Conservation (phyloP, 2,797 vertebrate species). For the Sebastes baramenuke region DNA sequence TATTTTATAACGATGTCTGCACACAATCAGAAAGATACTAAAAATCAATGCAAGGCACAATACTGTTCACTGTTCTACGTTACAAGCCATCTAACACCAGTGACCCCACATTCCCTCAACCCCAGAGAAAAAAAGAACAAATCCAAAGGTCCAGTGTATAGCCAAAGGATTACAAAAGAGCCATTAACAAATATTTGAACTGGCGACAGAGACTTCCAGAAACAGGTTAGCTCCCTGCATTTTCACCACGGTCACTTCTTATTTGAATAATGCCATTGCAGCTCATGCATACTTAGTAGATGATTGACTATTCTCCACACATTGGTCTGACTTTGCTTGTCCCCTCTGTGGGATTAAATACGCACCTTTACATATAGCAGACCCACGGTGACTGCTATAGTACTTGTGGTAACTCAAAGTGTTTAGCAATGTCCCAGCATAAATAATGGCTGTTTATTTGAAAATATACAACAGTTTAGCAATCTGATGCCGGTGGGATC, state of each 20-base stretch:
- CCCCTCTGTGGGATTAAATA: slow-evolving; percentile 18
- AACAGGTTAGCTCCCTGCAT: slow-evolving; percentile 34
- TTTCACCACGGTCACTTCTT: slow-evolving; percentile 28
- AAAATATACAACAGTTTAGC: neutral
- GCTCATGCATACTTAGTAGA: slow-evolving; percentile 40
- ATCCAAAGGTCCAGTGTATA: neutral
- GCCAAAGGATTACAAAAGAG: slow-evolving; percentile 10
- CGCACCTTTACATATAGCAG: neutral
- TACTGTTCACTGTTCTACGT: neutral
- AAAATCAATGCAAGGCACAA: neutral
- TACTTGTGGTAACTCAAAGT: neutral
- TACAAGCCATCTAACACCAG: neutral
- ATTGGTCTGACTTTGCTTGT: slow-evolving; percentile 12
- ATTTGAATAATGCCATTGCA: slow-evolving; percentile 57
- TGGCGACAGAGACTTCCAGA: slow-evolving; percentile 28
- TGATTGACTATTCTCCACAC: slow-evolving; percentile 22
- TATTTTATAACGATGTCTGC: neutral
- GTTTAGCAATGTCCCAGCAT: neutral
- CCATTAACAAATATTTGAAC: slow-evolving; percentile 45
- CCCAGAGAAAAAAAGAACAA: neutral
- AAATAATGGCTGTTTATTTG: neutral
- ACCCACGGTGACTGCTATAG: neutral
- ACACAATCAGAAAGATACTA: neutral
- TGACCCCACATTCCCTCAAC: neutral
- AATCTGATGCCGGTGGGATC: neutral